Conservation (phyloP, 2,888 invertebrate genomes). For the Epirrhoe alternata region DNA sequence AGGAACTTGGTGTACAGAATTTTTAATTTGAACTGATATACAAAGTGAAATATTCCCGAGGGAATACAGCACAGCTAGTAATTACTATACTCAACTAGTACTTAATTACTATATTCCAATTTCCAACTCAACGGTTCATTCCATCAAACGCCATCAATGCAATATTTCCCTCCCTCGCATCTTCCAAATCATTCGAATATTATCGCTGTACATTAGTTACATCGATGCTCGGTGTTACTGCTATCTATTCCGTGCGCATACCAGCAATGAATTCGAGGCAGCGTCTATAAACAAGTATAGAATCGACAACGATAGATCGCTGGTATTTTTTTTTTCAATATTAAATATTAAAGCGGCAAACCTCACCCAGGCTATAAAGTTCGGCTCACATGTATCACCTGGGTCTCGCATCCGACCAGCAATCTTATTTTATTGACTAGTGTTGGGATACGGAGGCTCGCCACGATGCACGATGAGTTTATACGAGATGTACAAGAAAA, state of each 20-base stretch:
- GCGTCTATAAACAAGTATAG: slow-evolving; percentile 66
- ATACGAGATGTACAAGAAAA: too few species aligned
- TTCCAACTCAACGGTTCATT: neutral
- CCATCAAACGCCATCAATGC: neutral
- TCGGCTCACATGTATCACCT: slow-evolving; percentile 78
- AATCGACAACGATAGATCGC: slow-evolving; percentile 67
- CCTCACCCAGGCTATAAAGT: slow-evolving; percentile 77
- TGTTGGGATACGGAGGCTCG: slow-evolving; percentile 46
- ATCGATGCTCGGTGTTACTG: slow-evolving; percentile 38
- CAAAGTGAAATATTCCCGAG: too few species aligned
- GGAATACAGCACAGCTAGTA: too few species aligned
- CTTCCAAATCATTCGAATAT: slow-evolving; percentile 3
- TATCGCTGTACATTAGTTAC: slow-evolving; percentile 12
- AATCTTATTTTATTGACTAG: slow-evolving; percentile 76
- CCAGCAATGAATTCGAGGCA: slow-evolving; percentile 44
- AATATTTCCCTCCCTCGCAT: neutral
- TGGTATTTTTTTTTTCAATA: slow-evolving; percentile 70
- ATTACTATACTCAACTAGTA: too few species aligned
- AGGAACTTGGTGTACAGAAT: too few species aligned
- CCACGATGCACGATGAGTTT: neutral
- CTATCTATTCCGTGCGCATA: slow-evolving; percentile 47
- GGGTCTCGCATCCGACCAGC: slow-evolving; percentile 69
- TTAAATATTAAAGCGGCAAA: slow-evolving; percentile 80
- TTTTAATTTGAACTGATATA: too few species aligned
- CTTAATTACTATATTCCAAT: too few species aligned